Percentiles rank a stretch among this genome's conserved stretches.
These are phyloP conservation scores for Scaptomyza caliginosa DNA, from an alignment of 2,888 invertebrate genomes.

Conservation along the genomic window DNA sequence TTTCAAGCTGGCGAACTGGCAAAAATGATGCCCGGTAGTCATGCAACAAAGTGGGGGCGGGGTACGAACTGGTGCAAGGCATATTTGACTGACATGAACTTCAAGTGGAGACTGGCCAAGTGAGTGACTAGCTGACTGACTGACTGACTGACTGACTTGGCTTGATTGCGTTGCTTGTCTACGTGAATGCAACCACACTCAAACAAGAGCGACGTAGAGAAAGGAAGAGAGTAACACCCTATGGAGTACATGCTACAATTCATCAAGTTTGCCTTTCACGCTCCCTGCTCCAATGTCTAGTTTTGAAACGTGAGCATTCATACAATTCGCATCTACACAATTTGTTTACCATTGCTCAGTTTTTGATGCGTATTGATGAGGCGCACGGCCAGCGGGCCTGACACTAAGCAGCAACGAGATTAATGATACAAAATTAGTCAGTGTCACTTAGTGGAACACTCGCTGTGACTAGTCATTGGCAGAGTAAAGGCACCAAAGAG, in stretches of 20 bases:
- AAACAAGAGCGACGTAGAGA: conserved; percentile 13
- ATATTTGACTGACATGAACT: conserved; percentile 60
- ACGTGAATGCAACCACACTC: conserved; percentile 42
- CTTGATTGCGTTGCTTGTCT: conserved; percentile 63
- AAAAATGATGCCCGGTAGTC: conserved; percentile 82
- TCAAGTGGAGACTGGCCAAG: conserved; percentile 21
- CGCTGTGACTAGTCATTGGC: conserved; percentile 33
- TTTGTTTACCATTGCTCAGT: conserved; percentile 31
- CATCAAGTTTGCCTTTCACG: conserved; percentile 43
- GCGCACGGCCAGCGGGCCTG: conserved; percentile 39
- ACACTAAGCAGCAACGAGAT: conserved; percentile 74
- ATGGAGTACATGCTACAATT: conserved; percentile 33
- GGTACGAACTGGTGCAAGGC: conserved; percentile 67
- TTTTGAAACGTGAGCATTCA: conserved; percentile 3
- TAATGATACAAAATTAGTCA: conserved; percentile 75
- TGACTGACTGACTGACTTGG: conserved; percentile 37
- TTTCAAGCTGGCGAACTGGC: conserved; percentile 41
- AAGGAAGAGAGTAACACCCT: neutral
- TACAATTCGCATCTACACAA: conserved; percentile 3
- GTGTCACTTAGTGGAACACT: conserved; percentile 70
- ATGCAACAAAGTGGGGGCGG: conserved; percentile 56
- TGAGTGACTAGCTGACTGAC: conserved; percentile 34
- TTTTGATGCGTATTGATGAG: conserved; percentile 72
- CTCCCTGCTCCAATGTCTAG: neutral
- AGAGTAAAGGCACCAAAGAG: neutral